Conservation (phyloP, 1,140 invertebrate species). For the Brachionus paranguensis region DNA sequence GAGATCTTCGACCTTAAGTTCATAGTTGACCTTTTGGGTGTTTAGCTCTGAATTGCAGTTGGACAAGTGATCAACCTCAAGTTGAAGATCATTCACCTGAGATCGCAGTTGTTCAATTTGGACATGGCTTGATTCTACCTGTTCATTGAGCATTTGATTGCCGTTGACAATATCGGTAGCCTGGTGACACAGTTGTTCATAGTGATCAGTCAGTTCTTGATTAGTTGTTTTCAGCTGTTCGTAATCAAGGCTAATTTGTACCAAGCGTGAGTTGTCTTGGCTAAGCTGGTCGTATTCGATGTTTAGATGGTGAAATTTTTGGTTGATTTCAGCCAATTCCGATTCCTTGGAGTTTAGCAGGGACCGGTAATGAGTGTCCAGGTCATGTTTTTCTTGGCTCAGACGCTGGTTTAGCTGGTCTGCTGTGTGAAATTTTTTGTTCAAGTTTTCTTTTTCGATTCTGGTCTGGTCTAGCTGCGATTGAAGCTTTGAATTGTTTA, state of each 20-base stretch:
- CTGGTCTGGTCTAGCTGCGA: background rate
- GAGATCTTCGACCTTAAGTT: background rate
- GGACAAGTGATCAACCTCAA: conserved; percentile 9
- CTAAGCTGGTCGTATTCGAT: background rate
- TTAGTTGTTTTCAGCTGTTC: conserved; percentile 7
- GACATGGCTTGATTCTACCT: background rate
- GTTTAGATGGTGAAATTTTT: background rate
- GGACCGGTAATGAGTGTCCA: background rate
- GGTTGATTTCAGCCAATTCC: background rate
- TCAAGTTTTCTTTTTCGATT: conserved; percentile 35
- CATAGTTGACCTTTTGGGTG: conserved; percentile 26
- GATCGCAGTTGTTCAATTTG: background rate
- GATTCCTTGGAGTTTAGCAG: background rate
- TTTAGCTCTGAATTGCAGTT: conserved; percentile 31
- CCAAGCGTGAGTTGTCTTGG: background rate
- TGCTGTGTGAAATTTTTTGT: conserved; percentile 14
- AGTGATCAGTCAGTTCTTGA: background rate
- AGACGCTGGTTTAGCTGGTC: conserved; percentile 3
- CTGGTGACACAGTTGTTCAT: conserved; percentile 20
- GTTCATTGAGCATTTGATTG: conserved; percentile 34
- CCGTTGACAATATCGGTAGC: conserved; percentile 25
- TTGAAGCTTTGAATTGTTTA: background rate
- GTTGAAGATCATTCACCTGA: background rate
- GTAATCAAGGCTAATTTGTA: conserved; percentile 14
- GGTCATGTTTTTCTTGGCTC: background rate